Evolutionary conservation across 2,888 invertebrate species (phyloP).

Genomic region (Agrotis clavis): DNA sequence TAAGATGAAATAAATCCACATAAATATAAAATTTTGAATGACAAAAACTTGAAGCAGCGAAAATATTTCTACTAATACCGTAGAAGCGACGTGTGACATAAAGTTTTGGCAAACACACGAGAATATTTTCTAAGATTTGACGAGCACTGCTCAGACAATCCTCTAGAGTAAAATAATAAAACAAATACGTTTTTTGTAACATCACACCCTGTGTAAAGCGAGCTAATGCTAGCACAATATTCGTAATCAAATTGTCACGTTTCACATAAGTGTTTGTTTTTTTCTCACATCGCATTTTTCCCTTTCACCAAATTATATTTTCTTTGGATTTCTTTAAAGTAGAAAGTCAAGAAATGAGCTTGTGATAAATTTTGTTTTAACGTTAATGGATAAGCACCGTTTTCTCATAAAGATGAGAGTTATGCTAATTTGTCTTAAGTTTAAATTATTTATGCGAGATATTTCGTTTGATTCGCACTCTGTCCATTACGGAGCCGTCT

Average conservation of each 20-base stretch:
- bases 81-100: slow-evolving; percentile 32
- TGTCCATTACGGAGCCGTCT: slow-evolving; percentile 54
- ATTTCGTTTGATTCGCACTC: slow-evolving; percentile 57
- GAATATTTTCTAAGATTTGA: slow-evolving; percentile 46
- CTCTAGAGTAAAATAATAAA: slow-evolving; percentile 36
- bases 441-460: slow-evolving; percentile 55
- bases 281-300: slow-evolving; percentile 45
- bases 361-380: slow-evolving; percentile 68
- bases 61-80: slow-evolving; percentile 37
- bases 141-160: slow-evolving; percentile 26
- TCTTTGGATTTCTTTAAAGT: slow-evolving; percentile 54
- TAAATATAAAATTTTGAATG: slow-evolving; percentile 34
- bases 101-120: slow-evolving; percentile 42
- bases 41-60: slow-evolving; percentile 22
- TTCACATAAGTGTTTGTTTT: slow-evolving; percentile 37
- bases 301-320: slow-evolving; percentile 66
- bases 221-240: slow-evolving; percentile 43
- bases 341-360: slow-evolving; percentile 65
- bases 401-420: slow-evolving; percentile 45
- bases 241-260: slow-evolving; percentile 54
- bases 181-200: slow-evolving; percentile 38
- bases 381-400: slow-evolving; percentile 45
- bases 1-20: slow-evolving; percentile 26
- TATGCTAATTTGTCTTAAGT: slow-evolving; percentile 57
- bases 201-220: slow-evolving; percentile 18